Evolutionary conservation across 2,797 vertebrate genomes (phyloP).

Genomic region (Pagetopsis macropterus): DNA sequence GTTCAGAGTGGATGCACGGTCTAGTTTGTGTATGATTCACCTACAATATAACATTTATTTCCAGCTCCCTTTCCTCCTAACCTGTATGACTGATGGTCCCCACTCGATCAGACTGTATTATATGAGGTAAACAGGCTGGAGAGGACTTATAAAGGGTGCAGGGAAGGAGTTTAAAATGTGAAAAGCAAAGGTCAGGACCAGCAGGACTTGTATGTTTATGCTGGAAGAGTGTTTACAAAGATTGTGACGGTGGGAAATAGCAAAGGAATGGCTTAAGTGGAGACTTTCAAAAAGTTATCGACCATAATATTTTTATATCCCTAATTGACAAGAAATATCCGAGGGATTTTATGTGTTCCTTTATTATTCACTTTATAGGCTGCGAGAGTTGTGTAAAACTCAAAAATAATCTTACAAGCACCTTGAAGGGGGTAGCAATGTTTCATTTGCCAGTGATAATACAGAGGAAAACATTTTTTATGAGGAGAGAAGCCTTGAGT

Average conservation of each 20-base stretch:
- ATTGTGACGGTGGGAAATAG: neutral
- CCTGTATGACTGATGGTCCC: constrained; percentile 16
- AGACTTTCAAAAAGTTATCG: constrained; percentile 36
- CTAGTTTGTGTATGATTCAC: constrained; percentile 33
- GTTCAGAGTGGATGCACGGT: neutral
- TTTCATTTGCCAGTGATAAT: constrained; percentile 42
- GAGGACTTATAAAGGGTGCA: constrained; percentile 20
- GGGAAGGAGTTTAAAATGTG: constrained; percentile 13
- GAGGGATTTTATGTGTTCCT: constrained; percentile 30
- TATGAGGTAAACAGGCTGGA: constrained; percentile 20
- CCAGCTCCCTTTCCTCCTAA: constrained; percentile 20
- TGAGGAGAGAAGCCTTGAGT: constrained; percentile 24
- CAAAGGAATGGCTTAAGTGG: neutral
- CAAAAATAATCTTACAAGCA: constrained; percentile 39
- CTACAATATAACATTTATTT: constrained; percentile 11
- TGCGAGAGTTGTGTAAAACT: constrained; percentile 31
- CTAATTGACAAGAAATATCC: constrained; percentile 42
- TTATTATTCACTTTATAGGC: constrained; percentile 41
- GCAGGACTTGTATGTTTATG: constrained; percentile 16
- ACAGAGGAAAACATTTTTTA: neutral
- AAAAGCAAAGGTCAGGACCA: constrained; percentile 26
- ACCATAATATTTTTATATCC: constrained; percentile 38
- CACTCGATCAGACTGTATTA: constrained; percentile 20
- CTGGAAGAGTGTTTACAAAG: constrained; percentile 18
- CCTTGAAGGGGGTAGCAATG: constrained; percentile 28